Conservation (phyloP, 2,797 vertebrate species). For the Parauchenoglanis punctatus region DNA sequence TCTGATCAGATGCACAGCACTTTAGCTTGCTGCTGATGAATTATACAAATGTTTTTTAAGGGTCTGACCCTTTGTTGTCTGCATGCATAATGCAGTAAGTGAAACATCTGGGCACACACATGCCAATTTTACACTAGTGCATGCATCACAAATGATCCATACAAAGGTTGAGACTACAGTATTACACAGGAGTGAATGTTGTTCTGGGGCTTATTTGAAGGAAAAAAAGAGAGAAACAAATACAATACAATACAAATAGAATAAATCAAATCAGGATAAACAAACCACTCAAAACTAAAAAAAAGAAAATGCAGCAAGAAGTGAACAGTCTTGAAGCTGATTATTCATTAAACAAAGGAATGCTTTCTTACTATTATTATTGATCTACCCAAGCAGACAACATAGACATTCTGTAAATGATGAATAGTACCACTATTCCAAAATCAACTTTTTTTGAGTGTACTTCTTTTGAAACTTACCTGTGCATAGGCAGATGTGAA, state of each 20-base stretch:
- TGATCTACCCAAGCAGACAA: neutral
- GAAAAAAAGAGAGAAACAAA: neutral
- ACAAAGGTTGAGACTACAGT: neutral
- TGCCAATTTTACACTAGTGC: neutral
- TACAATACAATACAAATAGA: neutral
- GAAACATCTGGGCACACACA: constrained; percentile 28
- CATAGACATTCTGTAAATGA: neutral
- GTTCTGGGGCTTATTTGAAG: neutral
- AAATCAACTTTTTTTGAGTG: neutral
- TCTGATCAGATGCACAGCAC: neutral
- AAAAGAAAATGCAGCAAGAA: neutral
- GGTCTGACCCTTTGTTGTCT: neutral
- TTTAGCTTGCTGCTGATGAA: neutral
- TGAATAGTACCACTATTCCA: neutral
- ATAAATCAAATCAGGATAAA: neutral
- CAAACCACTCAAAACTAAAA: neutral
- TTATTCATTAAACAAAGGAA: neutral
- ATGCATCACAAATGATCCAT: constrained; percentile 1
- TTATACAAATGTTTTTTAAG: neutral
- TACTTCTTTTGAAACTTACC: constrained; percentile 48
- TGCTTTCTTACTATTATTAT: neutral
- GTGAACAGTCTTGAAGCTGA: neutral
- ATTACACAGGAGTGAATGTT: neutral
- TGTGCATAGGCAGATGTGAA: constrained; percentile 34
- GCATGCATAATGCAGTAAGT: neutral